phyloP scores from a whole-genome alignment of 1,140 invertebrate species.

The Drosophila tsacasi region DNA sequence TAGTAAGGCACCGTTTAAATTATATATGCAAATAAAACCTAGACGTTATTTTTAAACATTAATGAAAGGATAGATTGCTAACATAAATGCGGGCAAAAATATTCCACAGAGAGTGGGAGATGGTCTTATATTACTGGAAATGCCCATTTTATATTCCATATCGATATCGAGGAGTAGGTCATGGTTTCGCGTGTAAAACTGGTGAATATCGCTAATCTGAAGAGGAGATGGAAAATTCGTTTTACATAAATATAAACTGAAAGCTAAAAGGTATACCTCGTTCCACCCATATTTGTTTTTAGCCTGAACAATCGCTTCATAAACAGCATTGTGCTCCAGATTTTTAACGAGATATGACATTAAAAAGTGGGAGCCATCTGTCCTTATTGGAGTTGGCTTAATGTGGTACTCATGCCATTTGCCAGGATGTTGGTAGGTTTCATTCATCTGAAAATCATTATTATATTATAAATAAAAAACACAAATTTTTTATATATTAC shows the following conservation, averaged over 20 bases:
- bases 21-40: conserved; percentile 56
- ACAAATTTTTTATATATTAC: conserved; percentile 61
- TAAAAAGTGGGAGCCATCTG: conserved; percentile 72
- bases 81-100: conserved; percentile 46
- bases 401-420: conserved; percentile 86
- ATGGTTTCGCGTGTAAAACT: conserved; percentile 84
- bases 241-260: background rate
- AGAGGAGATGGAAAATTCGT: background rate
- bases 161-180: conserved; percentile 81
- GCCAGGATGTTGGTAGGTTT: conserved; percentile 86
- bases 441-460: conserved; percentile 85
- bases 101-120: conserved; percentile 24
- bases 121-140: conserved; percentile 60
- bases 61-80: conserved; percentile 37
- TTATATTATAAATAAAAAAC: conserved; percentile 7
- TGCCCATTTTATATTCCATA: conserved; percentile 85
- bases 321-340: conserved; percentile 87
- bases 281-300: conserved; percentile 89
- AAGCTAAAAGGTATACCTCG: conserved; percentile 80
- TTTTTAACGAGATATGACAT: conserved; percentile 86
- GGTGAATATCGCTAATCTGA: conserved; percentile 85
- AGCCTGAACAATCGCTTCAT: conserved; percentile 89
- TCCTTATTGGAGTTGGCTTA: conserved; percentile 74
- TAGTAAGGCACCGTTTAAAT: conserved; percentile 79
- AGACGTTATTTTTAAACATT: conserved; percentile 52